Percentiles rank a stretch among this genome's conserved stretches.
These are phyloP conservation scores for Crotalus tigris DNA, from an alignment of 2,113 vertebrate genomes.

Conservation along the genomic window DNA sequence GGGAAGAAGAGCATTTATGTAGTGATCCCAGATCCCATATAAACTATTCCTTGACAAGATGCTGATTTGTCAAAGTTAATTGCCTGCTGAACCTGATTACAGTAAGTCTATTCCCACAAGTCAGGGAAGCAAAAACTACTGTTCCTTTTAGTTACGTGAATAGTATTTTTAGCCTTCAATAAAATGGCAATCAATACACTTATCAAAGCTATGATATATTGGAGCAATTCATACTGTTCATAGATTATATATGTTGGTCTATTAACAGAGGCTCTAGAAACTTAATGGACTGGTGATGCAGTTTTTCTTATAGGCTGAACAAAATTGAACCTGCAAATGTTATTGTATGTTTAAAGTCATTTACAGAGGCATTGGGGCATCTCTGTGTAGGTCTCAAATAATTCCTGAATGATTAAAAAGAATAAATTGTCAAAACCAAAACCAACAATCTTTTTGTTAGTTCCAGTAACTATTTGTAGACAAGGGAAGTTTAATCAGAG, in stretches of 20 bases:
- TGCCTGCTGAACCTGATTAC: neutral
- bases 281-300: neutral
- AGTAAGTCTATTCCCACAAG: neutral
- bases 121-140: neutral
- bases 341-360: neutral
- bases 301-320: neutral
- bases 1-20: neutral
- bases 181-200: slow-evolving; percentile 9
- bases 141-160: neutral
- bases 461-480: neutral
- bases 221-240: neutral
- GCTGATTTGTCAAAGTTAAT: neutral
- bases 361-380: neutral
- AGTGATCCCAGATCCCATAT: neutral
- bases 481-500: neutral
- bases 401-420: neutral
- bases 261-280: neutral
- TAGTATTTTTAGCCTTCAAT: slow-evolving; percentile 8
- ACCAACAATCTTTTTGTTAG: neutral
- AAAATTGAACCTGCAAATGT: neutral
- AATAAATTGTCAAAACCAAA: neutral
- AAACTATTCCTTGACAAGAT: neutral
- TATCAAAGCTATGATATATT: slow-evolving; percentile 10
- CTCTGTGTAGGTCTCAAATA: neutral
- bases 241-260: neutral